Evolutionary conservation across 2,888 invertebrate species (phyloP), one percentile per base, ranked within the genome.

Genomic region (Formica aserva): DNA sequence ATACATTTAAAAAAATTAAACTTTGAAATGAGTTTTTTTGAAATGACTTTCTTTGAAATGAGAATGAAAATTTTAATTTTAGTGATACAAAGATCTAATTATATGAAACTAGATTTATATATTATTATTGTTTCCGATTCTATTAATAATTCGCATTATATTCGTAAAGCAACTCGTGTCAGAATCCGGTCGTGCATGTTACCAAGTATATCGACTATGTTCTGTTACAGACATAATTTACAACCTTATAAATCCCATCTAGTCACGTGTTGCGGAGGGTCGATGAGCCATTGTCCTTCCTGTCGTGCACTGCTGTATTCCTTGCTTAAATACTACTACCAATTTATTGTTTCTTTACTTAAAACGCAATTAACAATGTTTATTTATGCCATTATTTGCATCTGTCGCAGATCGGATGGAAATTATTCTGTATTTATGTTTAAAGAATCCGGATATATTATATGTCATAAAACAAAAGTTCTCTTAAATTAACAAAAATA

Each of bases 181-280:
- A 45, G 15, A 85, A 86, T 82, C 85, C 82, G 82, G 62, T 84
- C 81, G 78, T 52, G 77, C 65, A 57, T 81, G 65, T 65, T 38
- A 55, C 86, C 87, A 84, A 88, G 87, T 89, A 86, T 91, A 92
- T 92, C 90, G 90, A 90, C 87, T 90, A 84, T 88, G 85, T 86
- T 86, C 90, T 92, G 92, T 84, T 89, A 86, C 85, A 62, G 90
- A 92, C 91, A 82, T 92, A 92, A 92, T 92, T 92, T 92, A 92
- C 91, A 92, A 89, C 88, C 88, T 86, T 86, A 84, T 84, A 78
- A 84, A 85, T 85, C 67, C 80, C 72, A 72, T 62, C 71, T 55
- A 69, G 76, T 60, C 84, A 76, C 78, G 60, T 66, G 62, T 60
- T 80, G 71, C 77, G 63, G 81, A 80, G 38, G 65, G 67, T 45